These are phyloP conservation scores for Cyclina sinensis DNA, from an alignment of 1,140 invertebrate species.

Conservation along the genomic window DNA sequence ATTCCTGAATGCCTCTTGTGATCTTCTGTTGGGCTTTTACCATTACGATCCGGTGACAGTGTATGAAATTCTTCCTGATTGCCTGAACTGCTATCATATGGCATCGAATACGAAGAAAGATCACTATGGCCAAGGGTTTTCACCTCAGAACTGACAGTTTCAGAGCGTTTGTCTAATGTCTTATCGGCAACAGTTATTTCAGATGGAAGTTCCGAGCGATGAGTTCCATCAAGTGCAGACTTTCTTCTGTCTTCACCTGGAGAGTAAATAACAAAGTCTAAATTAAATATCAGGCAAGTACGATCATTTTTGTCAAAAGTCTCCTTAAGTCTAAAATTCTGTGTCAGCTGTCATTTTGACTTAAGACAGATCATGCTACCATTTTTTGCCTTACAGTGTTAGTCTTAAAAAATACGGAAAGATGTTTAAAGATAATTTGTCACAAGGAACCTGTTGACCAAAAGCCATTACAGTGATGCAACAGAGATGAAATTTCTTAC, in stretches of 20 bases:
- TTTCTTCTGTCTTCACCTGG: conserved; percentile 58
- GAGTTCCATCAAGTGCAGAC: conserved; percentile 41
- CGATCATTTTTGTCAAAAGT: no score
- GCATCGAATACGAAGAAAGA: conserved; percentile 31
- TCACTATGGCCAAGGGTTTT: neutral
- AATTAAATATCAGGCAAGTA: no score
- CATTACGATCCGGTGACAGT: neutral
- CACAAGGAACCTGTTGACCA: no score
- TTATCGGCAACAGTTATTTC: conserved; percentile 43
- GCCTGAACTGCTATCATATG: neutral
- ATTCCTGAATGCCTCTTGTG: neutral
- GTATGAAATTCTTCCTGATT: neutral
- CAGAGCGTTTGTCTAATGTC: neutral
- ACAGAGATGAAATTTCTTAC: no score
- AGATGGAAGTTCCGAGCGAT: conserved; percentile 50
- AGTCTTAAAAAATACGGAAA: no score
- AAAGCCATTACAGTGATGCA: no score
- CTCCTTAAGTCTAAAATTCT: no score
- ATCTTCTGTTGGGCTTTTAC: neutral
- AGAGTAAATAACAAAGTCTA: neutral
- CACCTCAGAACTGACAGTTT: neutral
- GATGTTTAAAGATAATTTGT: no score
- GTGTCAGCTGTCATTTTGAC: no score
- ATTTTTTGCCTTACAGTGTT: no score
- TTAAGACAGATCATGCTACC: no score